Conservation (phyloP, 2,113 vertebrate genomes). For the Pteropus alecto region DNA sequence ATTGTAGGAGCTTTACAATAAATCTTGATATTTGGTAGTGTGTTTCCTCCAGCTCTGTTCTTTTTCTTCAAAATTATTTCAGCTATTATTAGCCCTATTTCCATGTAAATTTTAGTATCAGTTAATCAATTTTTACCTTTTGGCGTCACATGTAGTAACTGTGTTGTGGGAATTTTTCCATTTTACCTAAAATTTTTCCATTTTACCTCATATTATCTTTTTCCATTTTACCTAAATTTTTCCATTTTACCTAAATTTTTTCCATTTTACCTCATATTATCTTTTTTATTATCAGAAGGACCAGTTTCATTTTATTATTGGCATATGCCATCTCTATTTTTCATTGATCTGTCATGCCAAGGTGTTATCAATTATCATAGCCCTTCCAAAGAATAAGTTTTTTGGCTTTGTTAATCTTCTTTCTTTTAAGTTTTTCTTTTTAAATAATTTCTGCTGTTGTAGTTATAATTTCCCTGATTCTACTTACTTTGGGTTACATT, state of each 20-base stretch:
- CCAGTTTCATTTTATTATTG: neutral
- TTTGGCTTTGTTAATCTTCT: neutral
- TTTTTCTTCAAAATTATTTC: neutral
- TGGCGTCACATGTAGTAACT: neutral
- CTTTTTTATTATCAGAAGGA: neutral
- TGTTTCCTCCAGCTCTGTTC: neutral
- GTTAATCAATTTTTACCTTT: neutral
- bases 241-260: neutral
- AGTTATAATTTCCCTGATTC: neutral
- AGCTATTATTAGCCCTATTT: neutral
- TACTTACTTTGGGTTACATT: conserved; percentile 24
- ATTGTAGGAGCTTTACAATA: neutral
- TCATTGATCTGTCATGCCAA: neutral
- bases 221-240: neutral
- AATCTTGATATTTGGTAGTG: neutral
- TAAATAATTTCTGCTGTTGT: neutral
- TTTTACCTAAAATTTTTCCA: neutral
- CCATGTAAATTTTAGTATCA: neutral
- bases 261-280: neutral
- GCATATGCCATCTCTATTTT: neutral
- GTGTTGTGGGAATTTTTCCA: neutral
- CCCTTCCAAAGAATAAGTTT: neutral
- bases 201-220: neutral
- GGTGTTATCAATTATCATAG: neutral
- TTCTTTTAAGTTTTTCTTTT: neutral